Conservation (phyloP, 2,888 invertebrate genomes). For the Coelinius sp. region DNA sequence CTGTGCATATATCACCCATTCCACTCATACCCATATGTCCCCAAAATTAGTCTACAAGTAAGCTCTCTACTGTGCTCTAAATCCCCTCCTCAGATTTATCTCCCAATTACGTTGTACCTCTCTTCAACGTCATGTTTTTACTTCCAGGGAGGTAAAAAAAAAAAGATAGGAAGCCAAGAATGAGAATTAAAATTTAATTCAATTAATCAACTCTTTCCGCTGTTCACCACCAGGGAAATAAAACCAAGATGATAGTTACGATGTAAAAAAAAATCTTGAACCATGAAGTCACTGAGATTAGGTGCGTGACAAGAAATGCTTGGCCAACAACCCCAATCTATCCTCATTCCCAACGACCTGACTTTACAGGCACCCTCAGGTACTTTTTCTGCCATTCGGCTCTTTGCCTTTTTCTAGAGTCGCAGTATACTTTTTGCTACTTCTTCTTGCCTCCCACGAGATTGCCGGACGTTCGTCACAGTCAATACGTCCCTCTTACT, state of each 20-base stretch:
- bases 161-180: not conserved
- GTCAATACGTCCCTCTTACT: not conserved
- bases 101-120: not conserved
- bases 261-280: conserved; percentile 22
- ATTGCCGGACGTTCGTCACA: conserved; percentile 16
- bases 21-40: not conserved
- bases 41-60: not conserved
- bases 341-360: conserved; percentile 9
- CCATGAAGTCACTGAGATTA: conserved; percentile 16
- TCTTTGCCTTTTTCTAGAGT: not conserved
- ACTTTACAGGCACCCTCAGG: conserved; percentile 7
- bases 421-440: not conserved
- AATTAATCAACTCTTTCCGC: conserved; percentile 21
- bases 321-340: conserved; percentile 21
- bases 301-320: conserved; percentile 29
- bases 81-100: not conserved
- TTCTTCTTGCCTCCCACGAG: conserved; percentile 3
- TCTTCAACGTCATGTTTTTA: not conserved
- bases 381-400: conserved; percentile 3
- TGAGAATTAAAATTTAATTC: conserved; percentile 10
- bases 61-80: not conserved
- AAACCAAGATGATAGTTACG: not conserved
- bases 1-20: not conserved
- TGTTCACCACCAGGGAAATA: not conserved
- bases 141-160: not conserved